Conservation (phyloP, 2,888 invertebrate species). For the Salticus scenicus region DNA sequence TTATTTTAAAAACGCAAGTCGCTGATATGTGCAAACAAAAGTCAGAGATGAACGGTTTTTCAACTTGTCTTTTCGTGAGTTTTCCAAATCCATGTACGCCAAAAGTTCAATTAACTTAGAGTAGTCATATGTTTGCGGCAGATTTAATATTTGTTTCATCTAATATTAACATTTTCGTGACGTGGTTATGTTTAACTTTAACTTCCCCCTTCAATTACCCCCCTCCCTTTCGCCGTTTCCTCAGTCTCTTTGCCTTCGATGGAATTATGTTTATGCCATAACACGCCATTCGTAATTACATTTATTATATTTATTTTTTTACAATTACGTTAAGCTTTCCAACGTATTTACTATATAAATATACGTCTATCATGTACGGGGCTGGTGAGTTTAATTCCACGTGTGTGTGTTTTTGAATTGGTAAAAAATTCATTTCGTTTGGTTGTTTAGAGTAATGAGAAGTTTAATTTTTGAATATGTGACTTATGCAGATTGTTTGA, state of each 20-base stretch:
- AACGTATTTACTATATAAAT: neutral
- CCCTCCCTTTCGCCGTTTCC: too few relatives aligned
- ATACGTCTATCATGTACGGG: neutral
- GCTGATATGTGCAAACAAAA: neutral
- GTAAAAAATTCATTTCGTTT: too few relatives aligned
- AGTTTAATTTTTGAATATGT: too few relatives aligned
- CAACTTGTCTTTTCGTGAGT: neutral
- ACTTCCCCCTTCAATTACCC: neutral
- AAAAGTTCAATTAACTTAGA: neutral
- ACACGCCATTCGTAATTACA: neutral
- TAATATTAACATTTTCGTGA: conserved; percentile 19
- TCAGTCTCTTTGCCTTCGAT: neutral
- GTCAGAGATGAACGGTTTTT: neutral
- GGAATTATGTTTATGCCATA: neutral
- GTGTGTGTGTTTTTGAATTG: too few relatives aligned
- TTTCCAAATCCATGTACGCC: neutral
- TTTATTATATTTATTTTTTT: neutral
- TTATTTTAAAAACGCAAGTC: neutral
- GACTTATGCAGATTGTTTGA: too few relatives aligned
- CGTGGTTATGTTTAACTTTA: conserved; percentile 4
- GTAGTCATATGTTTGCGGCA: neutral
- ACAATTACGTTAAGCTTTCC: neutral
- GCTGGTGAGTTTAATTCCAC: neutral
- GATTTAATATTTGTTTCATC: conserved; percentile 19
- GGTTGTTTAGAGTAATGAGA: too few relatives aligned